A percentile compares a stretch with the other conserved stretches of the same genome.
Conservation (phyloP, 2,888 invertebrate genomes). For the Rugalucina vietnamica region DNA sequence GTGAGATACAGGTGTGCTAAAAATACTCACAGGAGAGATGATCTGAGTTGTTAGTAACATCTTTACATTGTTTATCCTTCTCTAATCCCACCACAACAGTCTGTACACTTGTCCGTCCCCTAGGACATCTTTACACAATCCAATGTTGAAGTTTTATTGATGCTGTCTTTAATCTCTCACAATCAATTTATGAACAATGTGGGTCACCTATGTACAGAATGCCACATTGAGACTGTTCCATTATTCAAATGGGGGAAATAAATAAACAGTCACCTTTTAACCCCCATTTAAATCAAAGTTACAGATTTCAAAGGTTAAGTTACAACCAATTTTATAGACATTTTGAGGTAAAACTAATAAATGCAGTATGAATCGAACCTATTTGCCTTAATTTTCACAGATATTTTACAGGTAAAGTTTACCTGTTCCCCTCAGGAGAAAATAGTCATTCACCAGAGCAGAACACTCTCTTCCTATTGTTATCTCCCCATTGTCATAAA, state of each 20-base stretch:
- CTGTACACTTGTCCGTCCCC: conserved; percentile 17
- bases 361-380: background rate
- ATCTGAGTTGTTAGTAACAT: conserved; percentile 22
- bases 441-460: background rate
- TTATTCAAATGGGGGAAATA: background rate
- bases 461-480: background rate
- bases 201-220: conserved; percentile 9
- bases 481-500: conserved; percentile 4
- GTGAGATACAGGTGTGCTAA: background rate
- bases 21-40: conserved; percentile 15
- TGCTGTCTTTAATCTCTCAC: background rate
- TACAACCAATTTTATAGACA: background rate
- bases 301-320: background rate
- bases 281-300: background rate
- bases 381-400: background rate
- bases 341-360: background rate
- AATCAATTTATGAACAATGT: conserved; percentile 14
- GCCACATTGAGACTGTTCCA: background rate
- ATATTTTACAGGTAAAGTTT: background rate
- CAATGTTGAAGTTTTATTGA: background rate
- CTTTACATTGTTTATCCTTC: conserved; percentile 16
- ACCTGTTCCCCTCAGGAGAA: background rate
- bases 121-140: conserved; percentile 11
- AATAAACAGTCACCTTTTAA: background rate
- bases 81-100: background rate